These are phyloP conservation scores for Sapayoa aenigma DNA, from an alignment of 2,113 vertebrate species.

Conservation along the genomic window DNA sequence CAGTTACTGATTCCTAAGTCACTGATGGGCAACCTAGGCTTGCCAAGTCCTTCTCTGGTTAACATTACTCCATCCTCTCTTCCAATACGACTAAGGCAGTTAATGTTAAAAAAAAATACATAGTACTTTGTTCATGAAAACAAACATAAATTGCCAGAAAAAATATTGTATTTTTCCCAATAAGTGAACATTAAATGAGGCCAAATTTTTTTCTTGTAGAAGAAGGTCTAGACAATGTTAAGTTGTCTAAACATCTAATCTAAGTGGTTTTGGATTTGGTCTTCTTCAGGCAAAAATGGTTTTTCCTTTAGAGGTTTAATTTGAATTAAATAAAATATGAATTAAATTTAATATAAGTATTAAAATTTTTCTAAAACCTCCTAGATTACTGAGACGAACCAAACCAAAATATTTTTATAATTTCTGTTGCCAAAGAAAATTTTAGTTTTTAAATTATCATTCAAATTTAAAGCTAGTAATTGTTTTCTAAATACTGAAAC, in stretches of 20 bases:
- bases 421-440: neutral
- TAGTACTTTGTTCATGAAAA: neutral
- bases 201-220: neutral
- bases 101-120: neutral
- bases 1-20: neutral
- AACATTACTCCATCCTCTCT: neutral
- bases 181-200: neutral
- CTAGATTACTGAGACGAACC: neutral
- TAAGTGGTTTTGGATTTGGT: neutral
- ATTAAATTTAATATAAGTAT: neutral
- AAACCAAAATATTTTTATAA: neutral
- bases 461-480: neutral
- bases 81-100: neutral
- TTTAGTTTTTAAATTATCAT: neutral
- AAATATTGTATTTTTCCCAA: neutral
- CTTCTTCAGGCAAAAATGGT: neutral
- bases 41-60: neutral
- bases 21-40: neutral
- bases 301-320: neutral
- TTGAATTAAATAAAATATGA: neutral
- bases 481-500: neutral
- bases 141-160: neutral
- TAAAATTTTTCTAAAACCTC: neutral
- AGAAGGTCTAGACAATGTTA: neutral
- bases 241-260: neutral